Evolutionary conservation across 2,797 vertebrate species (phyloP), one percentile per base, ranked within the genome.

Genomic region (Malacoctenus gilli): DNA sequence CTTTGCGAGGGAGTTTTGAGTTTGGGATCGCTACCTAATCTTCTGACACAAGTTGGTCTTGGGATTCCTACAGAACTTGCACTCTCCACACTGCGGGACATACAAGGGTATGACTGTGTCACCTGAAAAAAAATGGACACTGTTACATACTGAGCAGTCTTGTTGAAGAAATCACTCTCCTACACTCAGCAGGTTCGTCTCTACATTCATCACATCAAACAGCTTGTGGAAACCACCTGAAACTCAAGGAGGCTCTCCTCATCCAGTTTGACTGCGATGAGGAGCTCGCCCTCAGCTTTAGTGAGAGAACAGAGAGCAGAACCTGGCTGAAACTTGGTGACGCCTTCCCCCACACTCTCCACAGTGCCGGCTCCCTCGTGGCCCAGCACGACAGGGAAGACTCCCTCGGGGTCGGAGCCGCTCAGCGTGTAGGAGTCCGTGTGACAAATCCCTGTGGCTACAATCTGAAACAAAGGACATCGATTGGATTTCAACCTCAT

Each of bases 31-130:
- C 66, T 82, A 96, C 95, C 95, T 94, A 87, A 95, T 95, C 84
- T 96, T 97, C 77, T 97, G 94, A 72, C 95, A 96, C 64, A 97
- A 86, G 76, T 97, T 97, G 25, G 95, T 97, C 87, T 95, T 95
- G 36, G 95, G 95, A 73, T 93, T 95, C 60, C 89, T 92, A 44
- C 95, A 97, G 84, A 96, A 96, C 70, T 95, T 96, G 92, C 95
- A 97, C 60, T 96, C 94, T 73, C 93, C 91, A 83, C 95, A 96
- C 49, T 96, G 95, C 3, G 95, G 94, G 5, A 97, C 59, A 14
- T 96, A 96, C 0, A 96, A 79, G 2, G 94, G 95, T 68, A 97
- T 92, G 61, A 97, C 94, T 0, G 91, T 88, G 76, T 97, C 95
- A 19, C 94, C 94, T 97, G 9, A 42, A 73, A n/a, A n/a, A n/a